Evolutionary conservation across 2,113 vertebrate species (phyloP).

Genomic region (Tychaedon coryphoeus): DNA sequence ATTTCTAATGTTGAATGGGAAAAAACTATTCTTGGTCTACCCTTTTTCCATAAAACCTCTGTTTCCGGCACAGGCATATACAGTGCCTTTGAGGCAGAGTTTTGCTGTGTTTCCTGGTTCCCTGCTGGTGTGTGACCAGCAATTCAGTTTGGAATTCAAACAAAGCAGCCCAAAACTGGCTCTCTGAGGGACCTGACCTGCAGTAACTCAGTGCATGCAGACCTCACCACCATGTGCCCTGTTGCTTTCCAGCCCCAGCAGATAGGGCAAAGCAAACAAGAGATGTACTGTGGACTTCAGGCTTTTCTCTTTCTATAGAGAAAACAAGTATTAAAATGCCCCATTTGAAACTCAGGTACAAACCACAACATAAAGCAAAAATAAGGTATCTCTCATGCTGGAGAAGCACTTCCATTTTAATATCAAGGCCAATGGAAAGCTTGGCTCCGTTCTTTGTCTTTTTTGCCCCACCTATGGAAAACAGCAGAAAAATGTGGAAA

Average conservation of each 20-base stretch:
- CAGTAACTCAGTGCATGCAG: background rate
- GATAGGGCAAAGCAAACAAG: background rate
- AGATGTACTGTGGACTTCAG: background rate
- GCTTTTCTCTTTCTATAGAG: background rate
- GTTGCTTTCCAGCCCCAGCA: background rate
- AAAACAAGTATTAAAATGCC: background rate
- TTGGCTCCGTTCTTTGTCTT: constrained; percentile 7
- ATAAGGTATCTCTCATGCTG: background rate
- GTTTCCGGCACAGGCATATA: background rate
- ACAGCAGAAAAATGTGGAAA: constrained; percentile 63
- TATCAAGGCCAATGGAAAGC: constrained; percentile 37
- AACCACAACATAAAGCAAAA: background rate
- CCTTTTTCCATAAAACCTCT: background rate
- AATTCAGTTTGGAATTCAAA: background rate
- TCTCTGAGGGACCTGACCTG: background rate
- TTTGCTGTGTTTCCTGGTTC: background rate
- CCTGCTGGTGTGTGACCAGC: background rate
- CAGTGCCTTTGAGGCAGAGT: background rate
- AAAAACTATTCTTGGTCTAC: background rate
- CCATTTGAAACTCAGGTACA: background rate
- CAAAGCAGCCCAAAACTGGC: background rate
- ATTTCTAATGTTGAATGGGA: background rate
- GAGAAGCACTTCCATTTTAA: constrained; percentile 14
- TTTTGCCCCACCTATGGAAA: constrained; percentile 64
- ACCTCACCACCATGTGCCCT: background rate